A percentile compares a stretch with the other conserved stretches of the same genome.
Conservation (phyloP, 1,140 invertebrate species). For the Drosophila tropicalis region DNA sequence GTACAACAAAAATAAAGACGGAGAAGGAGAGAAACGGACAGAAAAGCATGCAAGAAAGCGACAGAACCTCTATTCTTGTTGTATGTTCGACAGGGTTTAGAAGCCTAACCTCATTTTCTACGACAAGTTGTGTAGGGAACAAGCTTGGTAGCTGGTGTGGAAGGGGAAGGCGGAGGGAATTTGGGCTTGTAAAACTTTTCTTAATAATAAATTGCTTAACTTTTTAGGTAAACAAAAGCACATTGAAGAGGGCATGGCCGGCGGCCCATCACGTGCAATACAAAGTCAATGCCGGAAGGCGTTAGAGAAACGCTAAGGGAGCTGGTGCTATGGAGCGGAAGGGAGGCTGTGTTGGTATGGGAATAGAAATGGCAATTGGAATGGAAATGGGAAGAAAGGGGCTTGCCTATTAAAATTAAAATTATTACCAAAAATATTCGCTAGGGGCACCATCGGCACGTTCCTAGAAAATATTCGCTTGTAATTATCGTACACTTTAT, state of each 20-base stretch:
- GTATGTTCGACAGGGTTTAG: constrained; percentile 10
- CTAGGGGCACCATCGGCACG: constrained; percentile 18
- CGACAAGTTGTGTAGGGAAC: neutral
- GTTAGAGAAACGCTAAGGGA: neutral
- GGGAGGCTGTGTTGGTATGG: no score
- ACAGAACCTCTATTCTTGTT: neutral
- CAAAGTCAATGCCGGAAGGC: neutral
- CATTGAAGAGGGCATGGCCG: constrained; percentile 41
- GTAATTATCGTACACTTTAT: constrained; percentile 34
- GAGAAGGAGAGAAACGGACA: no score
- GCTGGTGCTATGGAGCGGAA: neutral
- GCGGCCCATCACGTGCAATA: constrained; percentile 59
- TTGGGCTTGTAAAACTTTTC: constrained; percentile 63
- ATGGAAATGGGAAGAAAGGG: no score
- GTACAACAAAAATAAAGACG: neutral
- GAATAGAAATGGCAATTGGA: constrained; percentile 1
- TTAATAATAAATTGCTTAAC: constrained; percentile 79
- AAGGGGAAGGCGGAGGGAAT: neutral
- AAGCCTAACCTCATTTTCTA: constrained; percentile 28
- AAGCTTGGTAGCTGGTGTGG: neutral
- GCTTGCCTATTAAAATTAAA: constrained; percentile 42
- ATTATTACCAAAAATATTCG: constrained; percentile 29
- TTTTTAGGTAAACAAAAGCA: constrained; percentile 78
- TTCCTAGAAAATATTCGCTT: constrained; percentile 20
- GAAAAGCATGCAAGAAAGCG: no score